Percentiles rank a stretch among this genome's conserved stretches.
Evolutionary conservation across 2,888 invertebrate genomes (phyloP).

Genomic region (Ophioninae sp.): DNA sequence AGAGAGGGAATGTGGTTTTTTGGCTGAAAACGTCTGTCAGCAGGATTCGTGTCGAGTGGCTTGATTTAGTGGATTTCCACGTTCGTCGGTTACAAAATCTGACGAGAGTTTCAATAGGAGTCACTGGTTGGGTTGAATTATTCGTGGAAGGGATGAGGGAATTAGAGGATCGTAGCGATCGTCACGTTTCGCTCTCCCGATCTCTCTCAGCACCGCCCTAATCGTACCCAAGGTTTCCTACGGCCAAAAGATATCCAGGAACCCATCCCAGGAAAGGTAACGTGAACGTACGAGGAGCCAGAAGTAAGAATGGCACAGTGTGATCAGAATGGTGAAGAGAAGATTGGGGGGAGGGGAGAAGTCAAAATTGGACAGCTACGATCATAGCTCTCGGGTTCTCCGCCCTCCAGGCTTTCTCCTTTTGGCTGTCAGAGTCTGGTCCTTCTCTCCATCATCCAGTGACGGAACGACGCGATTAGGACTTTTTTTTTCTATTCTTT

Average conservation of each 20-base stretch:
- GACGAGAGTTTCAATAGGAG: conserved; percentile 55
- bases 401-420: conserved; percentile 30
- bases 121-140: conserved; percentile 58
- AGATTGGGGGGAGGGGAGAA: conserved; percentile 42
- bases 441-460: conserved; percentile 17
- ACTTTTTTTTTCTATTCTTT: neutral
- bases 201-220: conserved; percentile 52
- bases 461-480: conserved; percentile 44
- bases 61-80: conserved; percentile 35
- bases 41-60: conserved; percentile 44
- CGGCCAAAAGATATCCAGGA: neutral
- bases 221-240: conserved; percentile 23
- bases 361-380: conserved; percentile 54
- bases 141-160: conserved; percentile 56
- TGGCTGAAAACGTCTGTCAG: conserved; percentile 53
- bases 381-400: conserved; percentile 50
- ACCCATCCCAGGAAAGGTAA: neutral
- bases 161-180: conserved; percentile 57
- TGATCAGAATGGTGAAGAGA: conserved; percentile 12
- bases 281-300: neutral
- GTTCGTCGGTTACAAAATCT: conserved; percentile 34
- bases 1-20: neutral
- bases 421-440: neutral
- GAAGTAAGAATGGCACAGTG: conserved; percentile 10
- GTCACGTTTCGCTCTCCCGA: conserved; percentile 55